A percentile compares a stretch with the other conserved stretches of the same genome.
Conservation (phyloP, 2,888 invertebrate species). For the Danaus chrysippus region DNA sequence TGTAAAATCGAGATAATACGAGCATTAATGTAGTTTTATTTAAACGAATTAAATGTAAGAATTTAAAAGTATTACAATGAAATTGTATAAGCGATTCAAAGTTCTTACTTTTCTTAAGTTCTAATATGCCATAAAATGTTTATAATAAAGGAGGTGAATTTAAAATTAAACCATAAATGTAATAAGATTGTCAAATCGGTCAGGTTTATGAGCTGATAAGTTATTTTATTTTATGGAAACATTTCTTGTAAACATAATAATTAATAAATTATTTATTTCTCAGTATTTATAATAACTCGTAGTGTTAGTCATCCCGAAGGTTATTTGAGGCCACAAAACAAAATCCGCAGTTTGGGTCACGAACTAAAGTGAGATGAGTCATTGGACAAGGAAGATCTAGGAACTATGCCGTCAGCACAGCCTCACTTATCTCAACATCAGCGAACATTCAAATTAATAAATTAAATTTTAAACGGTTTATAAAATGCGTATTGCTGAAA, state of each 20-base stretch:
- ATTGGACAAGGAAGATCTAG: slow-evolving; percentile 69
- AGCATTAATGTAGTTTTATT: no score
- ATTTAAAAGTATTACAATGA: no score
- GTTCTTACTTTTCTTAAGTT: no score
- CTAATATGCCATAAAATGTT: no score
- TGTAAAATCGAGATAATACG: no score
- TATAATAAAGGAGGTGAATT: no score
- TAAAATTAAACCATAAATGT: no score
- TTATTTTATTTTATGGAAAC: not conserved
- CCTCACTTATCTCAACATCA: slow-evolving; percentile 22
- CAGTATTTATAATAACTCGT: slow-evolving; percentile 34
- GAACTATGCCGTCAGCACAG: slow-evolving; percentile 65
- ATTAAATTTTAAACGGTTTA: slow-evolving; percentile 14
- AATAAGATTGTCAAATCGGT: not conserved
- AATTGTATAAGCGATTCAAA: no score
- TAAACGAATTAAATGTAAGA: no score
- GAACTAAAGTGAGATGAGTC: slow-evolving; percentile 62
- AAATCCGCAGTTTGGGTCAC: slow-evolving; percentile 68
- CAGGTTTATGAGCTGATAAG: not conserved
- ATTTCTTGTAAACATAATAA: not conserved
- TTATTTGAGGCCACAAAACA: slow-evolving; percentile 55
- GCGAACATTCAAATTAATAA: not conserved
- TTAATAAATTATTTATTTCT: slow-evolving; percentile 28
- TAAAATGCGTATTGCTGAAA: slow-evolving; percentile 9
- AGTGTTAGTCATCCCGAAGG: slow-evolving; percentile 52